Percentiles rank a stretch among this genome's conserved stretches.
These are phyloP conservation scores for Megaustenia siamemsis DNA, from an alignment of 2,888 invertebrate species.

Conservation along the genomic window DNA sequence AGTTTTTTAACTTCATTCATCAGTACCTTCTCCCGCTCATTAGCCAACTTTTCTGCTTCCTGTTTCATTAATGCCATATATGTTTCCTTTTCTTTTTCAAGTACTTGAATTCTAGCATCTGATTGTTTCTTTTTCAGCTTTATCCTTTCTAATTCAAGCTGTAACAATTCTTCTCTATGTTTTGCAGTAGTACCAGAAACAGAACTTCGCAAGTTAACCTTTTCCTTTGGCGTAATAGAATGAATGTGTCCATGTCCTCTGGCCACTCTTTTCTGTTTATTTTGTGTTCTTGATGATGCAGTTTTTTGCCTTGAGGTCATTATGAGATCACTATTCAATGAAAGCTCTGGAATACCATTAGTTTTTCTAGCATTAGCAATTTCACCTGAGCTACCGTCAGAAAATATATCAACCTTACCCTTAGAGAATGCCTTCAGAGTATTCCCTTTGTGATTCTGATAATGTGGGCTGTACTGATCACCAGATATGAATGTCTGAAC, in stretches of 20 bases:
- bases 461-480: conserved; percentile 44
- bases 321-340: neutral
- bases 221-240: conserved; percentile 61
- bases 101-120: conserved; percentile 66
- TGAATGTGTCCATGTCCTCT: neutral
- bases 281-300: neutral
- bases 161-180: conserved; percentile 68
- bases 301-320: neutral
- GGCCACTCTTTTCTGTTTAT: neutral
- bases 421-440: conserved; percentile 57
- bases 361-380: conserved; percentile 13
- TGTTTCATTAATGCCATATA: conserved; percentile 64
- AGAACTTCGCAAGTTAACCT: conserved; percentile 68
- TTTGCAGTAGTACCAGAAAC: conserved; percentile 74
- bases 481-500: conserved; percentile 42
- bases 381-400: conserved; percentile 69
- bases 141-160: conserved; percentile 72
- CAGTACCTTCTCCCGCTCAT: conserved; percentile 68
- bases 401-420: conserved; percentile 60
- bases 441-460: neutral
- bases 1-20: conserved; percentile 68
- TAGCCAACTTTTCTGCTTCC: conserved; percentile 69
- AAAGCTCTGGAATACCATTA: neutral
- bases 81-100: conserved; percentile 68
- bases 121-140: conserved; percentile 70